Percentiles rank a stretch among this genome's conserved stretches.
Evolutionary conservation across 2,113 vertebrate species (phyloP).

Genomic region (Corythoichthys haematopterus): DNA sequence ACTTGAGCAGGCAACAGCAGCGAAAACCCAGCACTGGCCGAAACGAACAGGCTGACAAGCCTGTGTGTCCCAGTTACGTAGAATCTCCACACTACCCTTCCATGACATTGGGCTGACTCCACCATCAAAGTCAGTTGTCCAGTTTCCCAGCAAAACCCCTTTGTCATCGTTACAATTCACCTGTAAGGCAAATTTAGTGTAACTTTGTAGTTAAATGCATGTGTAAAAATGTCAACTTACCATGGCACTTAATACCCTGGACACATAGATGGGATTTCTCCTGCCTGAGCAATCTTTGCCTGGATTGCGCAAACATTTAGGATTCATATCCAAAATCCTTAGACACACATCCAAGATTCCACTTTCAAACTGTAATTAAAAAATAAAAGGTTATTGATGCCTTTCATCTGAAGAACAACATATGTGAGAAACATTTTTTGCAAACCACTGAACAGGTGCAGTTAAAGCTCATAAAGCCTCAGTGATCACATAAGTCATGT

Average conservation of each 20-base stretch:
- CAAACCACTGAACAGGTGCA: constrained; percentile 8
- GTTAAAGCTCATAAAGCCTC: not conserved
- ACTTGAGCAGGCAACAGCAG: constrained; percentile 89
- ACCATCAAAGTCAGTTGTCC: constrained; percentile 73
- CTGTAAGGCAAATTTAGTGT: constrained; percentile 53
- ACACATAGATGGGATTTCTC: constrained; percentile 78
- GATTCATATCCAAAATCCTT: constrained; percentile 80
- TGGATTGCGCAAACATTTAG: constrained; percentile 77
- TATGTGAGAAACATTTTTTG: not conserved
- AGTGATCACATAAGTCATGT: not conserved
- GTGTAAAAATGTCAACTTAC: constrained; percentile 44
- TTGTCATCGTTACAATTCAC: constrained; percentile 88
- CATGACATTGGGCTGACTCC: constrained; percentile 84
- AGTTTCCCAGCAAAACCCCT: constrained; percentile 82
- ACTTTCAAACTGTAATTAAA: constrained; percentile 78
- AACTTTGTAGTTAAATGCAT: not conserved
- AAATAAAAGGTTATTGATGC: not conserved
- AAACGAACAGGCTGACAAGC: constrained; percentile 82
- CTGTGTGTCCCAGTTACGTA: constrained; percentile 75
- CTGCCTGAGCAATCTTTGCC: constrained; percentile 77
- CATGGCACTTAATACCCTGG: constrained; percentile 87
- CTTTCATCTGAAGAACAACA: not conserved
- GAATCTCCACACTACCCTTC: constrained; percentile 88
- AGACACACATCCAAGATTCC: constrained; percentile 82
- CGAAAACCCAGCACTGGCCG: constrained; percentile 98